Base-by-base conservation (phyloP, 1,140 invertebrate species). In the Coptotermes formosanus region DNA sequence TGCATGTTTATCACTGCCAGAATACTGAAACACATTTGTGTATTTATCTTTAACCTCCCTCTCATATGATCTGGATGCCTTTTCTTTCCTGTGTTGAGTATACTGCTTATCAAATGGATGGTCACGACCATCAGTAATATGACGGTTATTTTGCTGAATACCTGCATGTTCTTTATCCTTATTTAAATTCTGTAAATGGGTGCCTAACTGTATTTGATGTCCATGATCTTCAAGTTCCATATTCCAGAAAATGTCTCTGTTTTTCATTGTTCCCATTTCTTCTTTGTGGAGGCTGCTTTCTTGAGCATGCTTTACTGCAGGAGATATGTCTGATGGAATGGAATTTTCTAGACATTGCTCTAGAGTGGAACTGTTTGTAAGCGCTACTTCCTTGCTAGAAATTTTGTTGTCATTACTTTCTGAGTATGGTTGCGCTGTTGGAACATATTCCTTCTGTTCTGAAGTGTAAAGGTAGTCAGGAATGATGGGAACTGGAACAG, bases 401-500 rank as follows among this genome's bases (percentile, higher is more conserved):
- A 7, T 6, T 16, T 16, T 23, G 12, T 12, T 64, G 21, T 64
- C 12, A 21, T 23, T 64, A 3, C 21, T 64, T 64, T 64, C 25
- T 30, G 64, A 75, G 64, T 30, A 25, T 1, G 9, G 25, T n/a
- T n/a, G 25, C n/a, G 11, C 0, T 75, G 64, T 30, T 75, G 64
- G 25, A 75, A n/a, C 14, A 16, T 75, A 11, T 43, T 45, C 16
- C 75, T 38, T 69, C 82, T 90, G 88, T 86, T 95, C 92, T 87
- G 94, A 89, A 87, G 92, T 92, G 91, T 94, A 93, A 69, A 97
- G 92, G 90, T 96, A 96, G 90, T 97, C 96, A 19, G 97, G 96
- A 89, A 97, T 94, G 88, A 97, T 97, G 55, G 96, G 96, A 81
- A 97, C 96, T 97, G 91, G 88, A 93, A 92, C 87, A 86, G 86